A percentile compares a stretch with the other conserved stretches of the same genome.
Evolutionary conservation across 1,140 invertebrate species (phyloP).

Genomic region (Aphaenogaster rudis): DNA sequence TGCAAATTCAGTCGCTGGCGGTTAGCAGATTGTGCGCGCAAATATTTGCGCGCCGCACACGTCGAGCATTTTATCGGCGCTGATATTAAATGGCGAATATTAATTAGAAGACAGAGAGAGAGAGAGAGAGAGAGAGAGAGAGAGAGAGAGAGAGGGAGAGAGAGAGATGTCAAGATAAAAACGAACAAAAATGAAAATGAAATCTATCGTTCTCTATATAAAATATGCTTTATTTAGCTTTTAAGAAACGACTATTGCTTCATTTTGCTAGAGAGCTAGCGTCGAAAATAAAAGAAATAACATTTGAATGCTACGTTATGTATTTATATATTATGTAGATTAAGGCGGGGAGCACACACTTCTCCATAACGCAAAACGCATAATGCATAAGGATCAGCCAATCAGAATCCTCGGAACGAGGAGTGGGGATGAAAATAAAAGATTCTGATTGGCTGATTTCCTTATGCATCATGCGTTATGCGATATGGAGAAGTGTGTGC

Average conservation of each 20-base stretch:
- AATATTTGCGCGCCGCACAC: conserved; percentile 51
- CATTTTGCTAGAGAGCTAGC: background rate
- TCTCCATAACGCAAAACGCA: too few relatives aligned
- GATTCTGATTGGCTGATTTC: too few relatives aligned
- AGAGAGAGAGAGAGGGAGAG: background rate
- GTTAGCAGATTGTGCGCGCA: conserved; percentile 58
- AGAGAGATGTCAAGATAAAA: background rate
- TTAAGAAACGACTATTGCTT: background rate
- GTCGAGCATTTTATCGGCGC: conserved; percentile 54
- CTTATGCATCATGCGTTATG: too few relatives aligned
- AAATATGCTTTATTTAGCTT: background rate
- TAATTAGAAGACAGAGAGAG: conserved; percentile 2
- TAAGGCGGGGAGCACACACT: too few relatives aligned
- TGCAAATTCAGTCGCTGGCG: conserved; percentile 56
- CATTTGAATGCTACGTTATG: background rate
- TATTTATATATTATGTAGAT: background rate
- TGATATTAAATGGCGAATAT: conserved; percentile 60
- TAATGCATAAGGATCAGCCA: too few relatives aligned
- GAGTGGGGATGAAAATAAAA: too few relatives aligned
- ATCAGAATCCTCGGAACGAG: too few relatives aligned
- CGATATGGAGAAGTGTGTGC: too few relatives aligned
- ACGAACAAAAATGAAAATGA: background rate
- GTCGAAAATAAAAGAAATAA: background rate
- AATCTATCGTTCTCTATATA: conserved; percentile 7
- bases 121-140: background rate